Percentiles rank a stretch among this genome's conserved stretches.
Evolutionary conservation across 2,888 invertebrate genomes (phyloP).

Genomic region (Ornithoptera alexandrae): DNA sequence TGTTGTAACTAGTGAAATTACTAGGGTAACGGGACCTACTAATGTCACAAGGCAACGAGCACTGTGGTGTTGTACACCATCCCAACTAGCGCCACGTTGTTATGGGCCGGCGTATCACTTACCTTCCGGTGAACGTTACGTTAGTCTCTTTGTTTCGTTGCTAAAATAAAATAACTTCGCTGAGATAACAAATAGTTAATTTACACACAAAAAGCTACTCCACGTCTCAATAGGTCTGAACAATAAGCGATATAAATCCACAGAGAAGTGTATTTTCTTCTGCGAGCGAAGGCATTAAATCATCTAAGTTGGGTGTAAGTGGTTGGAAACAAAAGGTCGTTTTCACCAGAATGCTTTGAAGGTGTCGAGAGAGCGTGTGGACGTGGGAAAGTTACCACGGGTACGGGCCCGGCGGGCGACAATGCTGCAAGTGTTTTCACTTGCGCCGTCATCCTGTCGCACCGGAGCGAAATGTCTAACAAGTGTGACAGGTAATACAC

Average conservation of each 20-base stretch:
- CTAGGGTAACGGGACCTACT: too few species aligned
- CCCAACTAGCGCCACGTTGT: too few species aligned
- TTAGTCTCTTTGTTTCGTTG: too few species aligned
- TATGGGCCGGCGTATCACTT: too few species aligned
- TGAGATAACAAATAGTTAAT: too few species aligned
- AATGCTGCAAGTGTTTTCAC: constrained; percentile 45
- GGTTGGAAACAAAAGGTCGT: constrained; percentile 31
- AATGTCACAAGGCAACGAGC: too few species aligned
- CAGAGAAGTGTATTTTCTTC: constrained; percentile 5
- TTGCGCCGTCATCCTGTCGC: constrained; percentile 13
- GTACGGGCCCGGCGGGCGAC: constrained; percentile 38
- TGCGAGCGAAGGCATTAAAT: constrained; percentile 8
- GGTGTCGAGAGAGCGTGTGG: constrained; percentile 33
- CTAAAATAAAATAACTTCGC: too few species aligned
- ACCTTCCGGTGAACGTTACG: too few species aligned
- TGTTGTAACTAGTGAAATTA: too few species aligned
- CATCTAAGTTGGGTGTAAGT: constrained; percentile 22
- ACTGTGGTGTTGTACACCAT: too few species aligned
- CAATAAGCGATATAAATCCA: constrained; percentile 11
- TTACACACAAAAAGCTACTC: too few species aligned
- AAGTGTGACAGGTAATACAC: not conserved
- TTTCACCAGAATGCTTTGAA: constrained; percentile 31
- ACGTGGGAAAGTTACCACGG: constrained; percentile 60
- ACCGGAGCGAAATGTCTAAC: not conserved
- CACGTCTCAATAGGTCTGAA: not conserved